phyloP scores from a whole-genome alignment of 2,797 vertebrate species.

The Manis crassicaudata region DNA sequence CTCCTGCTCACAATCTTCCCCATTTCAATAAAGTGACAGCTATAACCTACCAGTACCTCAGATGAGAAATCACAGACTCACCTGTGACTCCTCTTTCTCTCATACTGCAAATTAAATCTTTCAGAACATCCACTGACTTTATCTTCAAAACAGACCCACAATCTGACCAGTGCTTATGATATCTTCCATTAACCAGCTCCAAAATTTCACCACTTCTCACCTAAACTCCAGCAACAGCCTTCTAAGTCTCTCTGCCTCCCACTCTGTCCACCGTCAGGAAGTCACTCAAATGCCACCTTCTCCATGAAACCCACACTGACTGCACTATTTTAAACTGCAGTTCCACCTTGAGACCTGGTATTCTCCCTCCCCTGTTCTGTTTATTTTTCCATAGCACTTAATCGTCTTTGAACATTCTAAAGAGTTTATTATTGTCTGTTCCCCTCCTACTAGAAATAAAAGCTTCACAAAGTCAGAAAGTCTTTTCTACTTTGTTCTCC shows the following conservation, averaged over 20 bases:
- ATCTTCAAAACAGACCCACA: neutral
- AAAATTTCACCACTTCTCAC: neutral
- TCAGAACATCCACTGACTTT: neutral
- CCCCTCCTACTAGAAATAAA: neutral
- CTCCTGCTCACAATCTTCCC: neutral
- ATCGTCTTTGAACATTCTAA: neutral
- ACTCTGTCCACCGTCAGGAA: neutral
- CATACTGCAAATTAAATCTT: neutral
- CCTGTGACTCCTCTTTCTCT: neutral
- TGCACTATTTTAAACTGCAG: too few species aligned
- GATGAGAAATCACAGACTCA: neutral
- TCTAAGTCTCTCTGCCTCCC: neutral
- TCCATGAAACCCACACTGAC: neutral
- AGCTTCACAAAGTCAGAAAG: neutral
- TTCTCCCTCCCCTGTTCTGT: neutral
- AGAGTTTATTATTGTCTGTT: neutral
- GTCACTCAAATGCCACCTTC: neutral
- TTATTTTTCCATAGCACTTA: neutral
- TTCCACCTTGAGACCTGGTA: too few species aligned
- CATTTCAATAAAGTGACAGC: neutral
- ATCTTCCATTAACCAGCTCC: neutral
- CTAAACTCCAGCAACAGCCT: neutral
- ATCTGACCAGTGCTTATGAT: neutral
- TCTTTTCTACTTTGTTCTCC: neutral
- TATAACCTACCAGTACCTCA: neutral